Evolutionary conservation across 2,797 vertebrate species (phyloP).

Genomic region (Peromyscus melanophrys): DNA sequence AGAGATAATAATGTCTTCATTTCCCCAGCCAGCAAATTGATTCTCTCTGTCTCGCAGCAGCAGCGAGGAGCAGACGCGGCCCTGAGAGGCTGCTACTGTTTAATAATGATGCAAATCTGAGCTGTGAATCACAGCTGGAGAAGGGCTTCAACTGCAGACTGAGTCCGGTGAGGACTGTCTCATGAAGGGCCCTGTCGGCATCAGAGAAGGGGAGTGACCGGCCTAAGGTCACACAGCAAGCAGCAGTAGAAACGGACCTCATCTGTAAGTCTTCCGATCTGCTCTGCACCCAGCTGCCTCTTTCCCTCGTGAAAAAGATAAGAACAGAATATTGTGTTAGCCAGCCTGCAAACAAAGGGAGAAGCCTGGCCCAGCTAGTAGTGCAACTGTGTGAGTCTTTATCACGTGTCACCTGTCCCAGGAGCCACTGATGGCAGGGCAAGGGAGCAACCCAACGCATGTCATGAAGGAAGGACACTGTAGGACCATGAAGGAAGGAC

Average conservation of each 20-base stretch:
- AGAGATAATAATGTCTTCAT: not conserved
- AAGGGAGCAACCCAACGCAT: rapidly evolving
- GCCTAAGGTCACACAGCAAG: not conserved
- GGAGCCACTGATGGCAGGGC: not conserved
- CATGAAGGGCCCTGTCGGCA: not conserved
- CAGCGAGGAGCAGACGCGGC: not conserved
- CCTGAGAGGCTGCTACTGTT: not conserved
- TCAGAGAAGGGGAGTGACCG: not conserved
- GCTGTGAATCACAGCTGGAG: not conserved
- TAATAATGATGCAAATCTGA: not conserved
- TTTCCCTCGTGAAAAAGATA: not conserved
- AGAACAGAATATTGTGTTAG: not conserved
- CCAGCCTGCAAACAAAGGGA: not conserved
- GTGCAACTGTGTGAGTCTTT: not conserved
- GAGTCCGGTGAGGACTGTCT: no score
- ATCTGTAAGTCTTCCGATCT: not conserved
- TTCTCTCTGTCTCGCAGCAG: not conserved
- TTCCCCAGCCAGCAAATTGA: not conserved
- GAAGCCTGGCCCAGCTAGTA: not conserved
- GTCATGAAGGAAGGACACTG: not conserved
- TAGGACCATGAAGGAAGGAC: not conserved
- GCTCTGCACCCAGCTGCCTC: not conserved
- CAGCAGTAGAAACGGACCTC: not conserved
- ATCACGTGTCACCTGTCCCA: not conserved
- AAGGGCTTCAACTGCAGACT: not conserved